Conservation (phyloP, 2,888 invertebrate genomes). For the Fragum sueziense region DNA sequence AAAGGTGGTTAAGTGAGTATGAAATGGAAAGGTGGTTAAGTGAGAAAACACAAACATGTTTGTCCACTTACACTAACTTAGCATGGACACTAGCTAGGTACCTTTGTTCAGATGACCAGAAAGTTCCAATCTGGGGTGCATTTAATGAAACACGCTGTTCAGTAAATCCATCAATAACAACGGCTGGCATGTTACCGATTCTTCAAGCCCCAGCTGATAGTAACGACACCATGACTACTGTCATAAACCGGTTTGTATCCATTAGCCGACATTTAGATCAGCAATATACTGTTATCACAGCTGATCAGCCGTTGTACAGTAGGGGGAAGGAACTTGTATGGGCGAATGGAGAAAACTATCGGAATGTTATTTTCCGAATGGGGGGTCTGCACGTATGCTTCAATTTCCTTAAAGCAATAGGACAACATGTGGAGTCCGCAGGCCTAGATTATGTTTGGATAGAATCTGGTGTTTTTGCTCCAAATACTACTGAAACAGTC, state of each 20-base stretch:
- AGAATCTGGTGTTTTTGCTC: slow-evolving; percentile 28
- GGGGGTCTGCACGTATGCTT: slow-evolving; percentile 31
- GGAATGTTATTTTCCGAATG: slow-evolving; percentile 27
- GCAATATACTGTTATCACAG: slow-evolving; percentile 41
- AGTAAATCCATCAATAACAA: neutral
- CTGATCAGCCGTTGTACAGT: slow-evolving; percentile 38
- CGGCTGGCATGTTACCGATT: slow-evolving; percentile 21
- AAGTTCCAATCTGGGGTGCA: slow-evolving; percentile 10
- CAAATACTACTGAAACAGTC: slow-evolving; percentile 17
- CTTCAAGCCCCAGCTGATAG: slow-evolving; percentile 46
- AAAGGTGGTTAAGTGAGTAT: neutral
- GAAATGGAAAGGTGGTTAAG: neutral
- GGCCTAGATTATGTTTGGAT: slow-evolving; percentile 36
- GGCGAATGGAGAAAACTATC: slow-evolving; percentile 13
- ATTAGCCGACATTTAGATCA: slow-evolving; percentile 33
- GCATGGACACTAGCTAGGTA: slow-evolving; percentile 13
- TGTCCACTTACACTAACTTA: slow-evolving; percentile 8
- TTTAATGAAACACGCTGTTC: slow-evolving; percentile 6
- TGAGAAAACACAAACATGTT: slow-evolving; percentile 11
- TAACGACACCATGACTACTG: slow-evolving; percentile 38
- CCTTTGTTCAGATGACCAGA: slow-evolving; percentile 4
- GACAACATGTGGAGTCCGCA: slow-evolving; percentile 29
- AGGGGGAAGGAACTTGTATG: slow-evolving; percentile 27
- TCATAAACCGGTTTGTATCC: slow-evolving; percentile 23
- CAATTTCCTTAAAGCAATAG: slow-evolving; percentile 38